Evolutionary conservation across 2,888 invertebrate genomes (phyloP).

Genomic region (Fragum fragum): DNA sequence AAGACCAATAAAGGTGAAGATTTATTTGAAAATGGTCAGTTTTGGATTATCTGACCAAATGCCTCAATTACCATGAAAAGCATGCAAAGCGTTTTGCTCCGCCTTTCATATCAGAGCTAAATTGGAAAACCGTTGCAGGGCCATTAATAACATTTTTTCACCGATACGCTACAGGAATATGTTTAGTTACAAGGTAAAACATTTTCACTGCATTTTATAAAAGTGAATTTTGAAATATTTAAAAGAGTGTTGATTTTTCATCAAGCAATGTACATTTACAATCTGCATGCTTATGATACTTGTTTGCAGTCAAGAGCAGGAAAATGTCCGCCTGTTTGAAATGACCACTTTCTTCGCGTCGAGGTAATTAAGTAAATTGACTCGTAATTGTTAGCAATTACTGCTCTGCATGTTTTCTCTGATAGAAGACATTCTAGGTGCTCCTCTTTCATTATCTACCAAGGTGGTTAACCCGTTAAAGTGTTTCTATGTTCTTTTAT

Average conservation of each 20-base stretch:
- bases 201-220: too few species aligned
- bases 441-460: not conserved
- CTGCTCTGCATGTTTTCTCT: slow-evolving; percentile 21
- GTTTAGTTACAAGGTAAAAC: too few species aligned
- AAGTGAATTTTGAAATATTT: too few species aligned
- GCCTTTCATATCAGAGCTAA: not conserved
- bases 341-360: slow-evolving; percentile 20
- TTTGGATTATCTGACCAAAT: slow-evolving; percentile 1
- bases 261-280: too few species aligned
- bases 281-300: too few species aligned
- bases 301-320: too few species aligned
- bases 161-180: too few species aligned
- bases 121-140: not conserved
- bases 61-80: not conserved
- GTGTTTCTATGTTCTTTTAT: not conserved
- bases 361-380: slow-evolving; percentile 25
- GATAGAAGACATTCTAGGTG: not conserved
- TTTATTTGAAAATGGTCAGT: not conserved
- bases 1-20: not conserved
- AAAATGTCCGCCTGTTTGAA: too few species aligned
- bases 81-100: not conserved
- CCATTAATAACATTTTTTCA: too few species aligned
- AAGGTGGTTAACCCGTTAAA: not conserved
- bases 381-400: slow-evolving; percentile 27
- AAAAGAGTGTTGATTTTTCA: too few species aligned